Evolutionary conservation across 2,888 invertebrate species (phyloP).

Genomic region (Teleogryllus oceanicus): DNA sequence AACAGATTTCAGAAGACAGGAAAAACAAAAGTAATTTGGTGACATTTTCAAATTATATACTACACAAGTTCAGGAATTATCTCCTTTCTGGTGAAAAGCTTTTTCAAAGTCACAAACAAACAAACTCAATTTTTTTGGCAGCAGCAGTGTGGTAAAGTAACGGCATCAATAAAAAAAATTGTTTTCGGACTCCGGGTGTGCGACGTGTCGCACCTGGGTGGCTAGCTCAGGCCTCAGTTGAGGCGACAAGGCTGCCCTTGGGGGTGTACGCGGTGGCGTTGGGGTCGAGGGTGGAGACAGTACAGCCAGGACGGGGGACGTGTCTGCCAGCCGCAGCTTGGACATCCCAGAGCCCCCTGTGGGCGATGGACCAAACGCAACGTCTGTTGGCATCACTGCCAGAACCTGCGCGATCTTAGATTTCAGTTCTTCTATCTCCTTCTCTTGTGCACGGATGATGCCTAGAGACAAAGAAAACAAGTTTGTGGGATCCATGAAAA

Average conservation of each 20-base stretch:
- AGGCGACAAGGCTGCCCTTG: slow-evolving; percentile 61
- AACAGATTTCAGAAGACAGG: too few relatives aligned
- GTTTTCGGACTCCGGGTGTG: too few relatives aligned
- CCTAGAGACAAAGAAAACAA: slow-evolving; percentile 52
- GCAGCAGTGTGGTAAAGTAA: too few relatives aligned
- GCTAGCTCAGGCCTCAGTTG: slow-evolving; percentile 54
- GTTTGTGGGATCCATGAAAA: too few relatives aligned
- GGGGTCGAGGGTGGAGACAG: slow-evolving; percentile 69
- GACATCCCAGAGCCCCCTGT: slow-evolving; percentile 54
- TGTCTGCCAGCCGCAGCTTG: slow-evolving; percentile 58
- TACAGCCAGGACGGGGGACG: slow-evolving; percentile 48
- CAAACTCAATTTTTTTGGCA: too few relatives aligned
- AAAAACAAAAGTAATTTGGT: too few relatives aligned
- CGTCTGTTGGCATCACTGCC: slow-evolving; percentile 83
- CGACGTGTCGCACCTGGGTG: slow-evolving; percentile 19
- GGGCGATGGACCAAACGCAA: slow-evolving; percentile 51
- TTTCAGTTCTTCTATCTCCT: slow-evolving; percentile 87
- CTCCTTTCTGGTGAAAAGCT: too few relatives aligned
- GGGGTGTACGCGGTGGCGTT: slow-evolving; percentile 91
- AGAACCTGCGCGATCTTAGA: slow-evolving; percentile 87
- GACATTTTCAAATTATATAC: too few relatives aligned
- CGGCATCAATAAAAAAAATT: too few relatives aligned
- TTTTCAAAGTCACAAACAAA: too few relatives aligned
- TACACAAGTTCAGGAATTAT: too few relatives aligned
- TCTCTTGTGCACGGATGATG: slow-evolving; percentile 77